These are phyloP conservation scores for Austrolebias charrua DNA, from an alignment of 2,797 vertebrate species.

Conservation along the genomic window DNA sequence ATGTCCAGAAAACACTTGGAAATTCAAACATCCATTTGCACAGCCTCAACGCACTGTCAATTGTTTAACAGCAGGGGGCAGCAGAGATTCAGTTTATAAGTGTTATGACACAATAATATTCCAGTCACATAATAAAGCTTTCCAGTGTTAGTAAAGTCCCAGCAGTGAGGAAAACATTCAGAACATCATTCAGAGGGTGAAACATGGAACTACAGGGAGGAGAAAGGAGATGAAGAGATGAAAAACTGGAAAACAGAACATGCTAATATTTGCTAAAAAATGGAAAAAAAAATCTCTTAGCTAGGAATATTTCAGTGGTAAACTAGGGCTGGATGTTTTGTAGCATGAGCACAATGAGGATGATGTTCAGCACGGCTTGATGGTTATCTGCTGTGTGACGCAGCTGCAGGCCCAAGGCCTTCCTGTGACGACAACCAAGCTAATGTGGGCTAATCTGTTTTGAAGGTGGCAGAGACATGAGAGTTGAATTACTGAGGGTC, in stretches of 20 bases:
- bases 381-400: slow-evolving; percentile 24
- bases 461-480: slow-evolving; percentile 70
- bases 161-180: slow-evolving; percentile 55
- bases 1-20: too few relatives aligned
- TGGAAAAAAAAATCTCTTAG: neutral
- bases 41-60: neutral
- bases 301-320: neutral
- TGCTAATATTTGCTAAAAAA: neutral
- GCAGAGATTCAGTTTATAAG: slow-evolving; percentile 32
- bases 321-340: neutral
- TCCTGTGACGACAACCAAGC: slow-evolving; percentile 38
- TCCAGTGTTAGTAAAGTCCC: slow-evolving; percentile 21
- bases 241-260: slow-evolving; percentile 1
- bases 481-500: slow-evolving; percentile 61
- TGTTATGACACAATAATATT: slow-evolving; percentile 19
- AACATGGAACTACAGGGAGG: slow-evolving; percentile 25
- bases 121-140: slow-evolving; percentile 37
- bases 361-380: neutral
- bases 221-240: slow-evolving; percentile 1
- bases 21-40: too few relatives aligned
- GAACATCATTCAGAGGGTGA: slow-evolving; percentile 50
- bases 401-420: slow-evolving; percentile 31
- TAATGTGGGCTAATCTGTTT: slow-evolving; percentile 73
- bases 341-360: neutral
- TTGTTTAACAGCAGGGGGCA: slow-evolving; percentile 65